phyloP scores from a whole-genome alignment of 2,888 invertebrate species.

The Catocala nupta region DNA sequence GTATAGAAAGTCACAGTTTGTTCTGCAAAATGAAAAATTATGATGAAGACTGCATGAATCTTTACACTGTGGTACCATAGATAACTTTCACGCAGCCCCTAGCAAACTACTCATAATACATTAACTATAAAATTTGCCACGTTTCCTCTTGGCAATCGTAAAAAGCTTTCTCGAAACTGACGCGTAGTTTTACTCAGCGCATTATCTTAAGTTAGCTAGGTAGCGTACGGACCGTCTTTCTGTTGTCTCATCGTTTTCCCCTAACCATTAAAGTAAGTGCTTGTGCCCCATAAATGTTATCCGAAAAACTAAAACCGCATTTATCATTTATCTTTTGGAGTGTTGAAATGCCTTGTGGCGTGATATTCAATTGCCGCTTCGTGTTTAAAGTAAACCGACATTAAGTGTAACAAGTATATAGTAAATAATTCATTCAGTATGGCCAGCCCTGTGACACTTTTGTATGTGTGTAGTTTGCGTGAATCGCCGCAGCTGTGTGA shows the following conservation, averaged over 20 bases:
- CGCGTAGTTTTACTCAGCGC: constrained; percentile 30
- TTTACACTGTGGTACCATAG: not conserved
- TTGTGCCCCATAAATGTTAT: constrained; percentile 48
- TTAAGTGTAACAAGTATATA: constrained; percentile 47
- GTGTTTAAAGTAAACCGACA: constrained; percentile 37
- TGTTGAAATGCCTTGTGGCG: too few species aligned
- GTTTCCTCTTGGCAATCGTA: constrained; percentile 33
- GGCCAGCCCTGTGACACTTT: too few species aligned
- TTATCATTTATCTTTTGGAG: constrained; percentile 51
- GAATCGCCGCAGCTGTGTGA: too few species aligned
- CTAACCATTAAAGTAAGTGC: constrained; percentile 57
- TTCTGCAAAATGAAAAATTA: not conserved
- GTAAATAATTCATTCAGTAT: constrained; percentile 57
- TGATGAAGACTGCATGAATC: not conserved
- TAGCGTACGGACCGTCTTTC: constrained; percentile 31
- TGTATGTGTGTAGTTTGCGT: too few species aligned
- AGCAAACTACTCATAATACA: constrained; percentile 19
- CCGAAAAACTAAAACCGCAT: constrained; percentile 50
- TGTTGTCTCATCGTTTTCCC: constrained; percentile 51
- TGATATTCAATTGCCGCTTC: constrained; percentile 33
- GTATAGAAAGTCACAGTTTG: too few species aligned
- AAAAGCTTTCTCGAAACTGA: constrained; percentile 33
- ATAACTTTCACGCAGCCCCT: constrained; percentile 2
- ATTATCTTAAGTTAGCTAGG: constrained; percentile 44
- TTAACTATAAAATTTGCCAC: constrained; percentile 33